Conservation (phyloP, 1,140 invertebrate genomes). For the Tetragnatha versicolor region DNA sequence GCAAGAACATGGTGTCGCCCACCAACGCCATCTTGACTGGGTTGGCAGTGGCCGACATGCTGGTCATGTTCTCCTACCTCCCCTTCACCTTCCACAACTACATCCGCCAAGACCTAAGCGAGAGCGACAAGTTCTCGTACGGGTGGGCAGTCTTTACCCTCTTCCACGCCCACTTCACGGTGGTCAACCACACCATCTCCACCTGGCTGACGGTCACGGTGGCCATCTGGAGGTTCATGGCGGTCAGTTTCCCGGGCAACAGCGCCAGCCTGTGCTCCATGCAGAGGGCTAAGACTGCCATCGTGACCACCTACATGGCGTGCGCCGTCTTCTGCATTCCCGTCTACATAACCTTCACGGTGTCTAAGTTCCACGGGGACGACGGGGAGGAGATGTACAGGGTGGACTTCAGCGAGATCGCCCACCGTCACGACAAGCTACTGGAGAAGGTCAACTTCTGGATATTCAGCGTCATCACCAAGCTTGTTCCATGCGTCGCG, state of each 20-base stretch:
- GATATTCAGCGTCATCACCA: conserved; percentile 84
- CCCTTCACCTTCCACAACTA: conserved; percentile 81
- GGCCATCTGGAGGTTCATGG: conserved; percentile 93
- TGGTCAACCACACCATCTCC: conserved; percentile 88
- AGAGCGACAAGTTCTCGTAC: conserved; percentile 50
- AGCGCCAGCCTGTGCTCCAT: conserved; percentile 48
- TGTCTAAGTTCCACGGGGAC: conserved; percentile 11
- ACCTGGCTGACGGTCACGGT: conserved; percentile 90
- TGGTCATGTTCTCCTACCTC: conserved; percentile 87
- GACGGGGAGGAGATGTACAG: conserved; percentile 60
- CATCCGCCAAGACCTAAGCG: conserved; percentile 61
- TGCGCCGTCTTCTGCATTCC: conserved; percentile 78
- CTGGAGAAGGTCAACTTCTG: conserved; percentile 81
- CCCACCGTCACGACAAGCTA: conserved; percentile 68
- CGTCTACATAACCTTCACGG: conserved; percentile 55
- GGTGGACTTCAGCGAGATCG: conserved; percentile 70
- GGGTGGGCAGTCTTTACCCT: conserved; percentile 57
- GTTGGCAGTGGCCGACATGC: conserved; percentile 81
- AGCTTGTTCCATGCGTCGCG: conserved; percentile 81
- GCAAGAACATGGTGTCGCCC: conserved; percentile 81
- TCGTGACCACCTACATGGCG: conserved; percentile 75
- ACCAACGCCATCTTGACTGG: conserved; percentile 86
- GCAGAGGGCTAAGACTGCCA: conserved; percentile 74
- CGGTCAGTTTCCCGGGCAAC: conserved; percentile 68
- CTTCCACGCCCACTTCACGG: conserved; percentile 73